Percentiles rank a stretch among this genome's conserved stretches.
Conservation (phyloP, 2,797 vertebrate genomes). For the Chromobotia macracanthus region DNA sequence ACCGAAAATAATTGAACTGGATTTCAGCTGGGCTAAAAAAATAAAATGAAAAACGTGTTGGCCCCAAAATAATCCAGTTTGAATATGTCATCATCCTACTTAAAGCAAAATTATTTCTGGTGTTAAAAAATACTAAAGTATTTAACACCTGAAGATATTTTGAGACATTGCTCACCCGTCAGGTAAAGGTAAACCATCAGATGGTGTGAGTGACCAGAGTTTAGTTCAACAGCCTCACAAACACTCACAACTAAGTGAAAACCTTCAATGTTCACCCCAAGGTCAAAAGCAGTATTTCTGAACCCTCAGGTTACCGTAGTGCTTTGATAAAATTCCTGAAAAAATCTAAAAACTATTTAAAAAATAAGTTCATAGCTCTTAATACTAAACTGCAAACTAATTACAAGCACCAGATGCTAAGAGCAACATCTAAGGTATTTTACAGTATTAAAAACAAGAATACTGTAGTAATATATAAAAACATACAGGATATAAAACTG, state of each 20-base stretch:
- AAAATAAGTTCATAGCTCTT: slow-evolving; percentile 61
- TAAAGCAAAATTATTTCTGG: slow-evolving; percentile 40
- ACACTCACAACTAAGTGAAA: slow-evolving; percentile 47
- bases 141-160: slow-evolving; percentile 56
- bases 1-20: slow-evolving; percentile 34
- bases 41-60: slow-evolving; percentile 47
- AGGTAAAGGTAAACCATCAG: slow-evolving; percentile 23
- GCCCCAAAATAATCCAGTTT: slow-evolving; percentile 41
- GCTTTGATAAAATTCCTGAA: slow-evolving; percentile 60
- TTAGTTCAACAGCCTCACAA: slow-evolving; percentile 40
- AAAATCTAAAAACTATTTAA: slow-evolving; percentile 51
- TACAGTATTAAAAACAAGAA: slow-evolving; percentile 62
- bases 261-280: slow-evolving; percentile 34
- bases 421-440: slow-evolving; percentile 72
- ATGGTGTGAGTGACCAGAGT: slow-evolving; percentile 23
- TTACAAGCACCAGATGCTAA: slow-evolving; percentile 64
- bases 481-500: slow-evolving; percentile 63
- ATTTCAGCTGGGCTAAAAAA: slow-evolving; percentile 45
- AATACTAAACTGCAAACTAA: slow-evolving; percentile 68
- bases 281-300: slow-evolving; percentile 40
- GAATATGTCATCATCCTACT: slow-evolving; percentile 25
- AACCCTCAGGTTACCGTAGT: slow-evolving; percentile 62
- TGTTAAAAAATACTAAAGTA: slow-evolving; percentile 19
- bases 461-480: slow-evolving; percentile 69
- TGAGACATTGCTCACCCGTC: slow-evolving; percentile 32